Percentiles rank a stretch among this genome's conserved stretches.
Evolutionary conservation across 2,797 vertebrate genomes (phyloP).

Genomic region (Dryobates pubescens): DNA sequence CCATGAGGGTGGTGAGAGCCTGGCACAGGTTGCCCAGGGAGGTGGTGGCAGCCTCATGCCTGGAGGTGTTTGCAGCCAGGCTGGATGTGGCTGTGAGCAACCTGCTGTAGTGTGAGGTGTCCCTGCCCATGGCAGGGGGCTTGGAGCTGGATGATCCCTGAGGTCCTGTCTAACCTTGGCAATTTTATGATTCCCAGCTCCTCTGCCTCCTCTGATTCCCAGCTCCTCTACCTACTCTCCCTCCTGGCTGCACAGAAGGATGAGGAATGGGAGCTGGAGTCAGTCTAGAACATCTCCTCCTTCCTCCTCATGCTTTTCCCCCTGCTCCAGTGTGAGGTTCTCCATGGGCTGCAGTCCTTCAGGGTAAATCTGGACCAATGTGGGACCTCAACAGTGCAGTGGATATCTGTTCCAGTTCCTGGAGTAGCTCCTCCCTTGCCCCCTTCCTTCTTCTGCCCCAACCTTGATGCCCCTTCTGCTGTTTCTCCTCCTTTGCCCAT

Average conservation of each 20-base stretch:
- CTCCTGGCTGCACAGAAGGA: rapidly evolving
- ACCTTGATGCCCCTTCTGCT: not conserved
- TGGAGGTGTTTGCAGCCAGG: no score
- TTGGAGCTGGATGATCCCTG: no score
- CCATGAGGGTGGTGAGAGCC: no score
- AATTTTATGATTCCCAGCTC: no score
- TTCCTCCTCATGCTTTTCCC: not conserved
- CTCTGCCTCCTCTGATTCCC: not conserved
- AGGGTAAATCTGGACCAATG: not conserved
- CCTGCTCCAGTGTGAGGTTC: not conserved
- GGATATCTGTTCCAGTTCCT: not conserved
- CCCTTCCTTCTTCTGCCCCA: not conserved
- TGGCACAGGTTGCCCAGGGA: no score
- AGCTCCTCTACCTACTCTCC: not conserved
- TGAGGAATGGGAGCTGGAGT: not conserved
- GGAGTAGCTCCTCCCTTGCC: not conserved
- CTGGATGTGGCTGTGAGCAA: no score
- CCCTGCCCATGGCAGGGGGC: no score
- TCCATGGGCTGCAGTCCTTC: not conserved
- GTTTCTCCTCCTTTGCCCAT: not conserved
- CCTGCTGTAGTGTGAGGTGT: no score
- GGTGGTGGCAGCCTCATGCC: no score
- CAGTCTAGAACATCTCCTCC: rapidly evolving
- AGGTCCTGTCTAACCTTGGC: no score
- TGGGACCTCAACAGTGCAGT: not conserved